These are phyloP conservation scores for Andrena chrysosceles DNA, from an alignment of 2,888 invertebrate genomes.

Conservation along the genomic window DNA sequence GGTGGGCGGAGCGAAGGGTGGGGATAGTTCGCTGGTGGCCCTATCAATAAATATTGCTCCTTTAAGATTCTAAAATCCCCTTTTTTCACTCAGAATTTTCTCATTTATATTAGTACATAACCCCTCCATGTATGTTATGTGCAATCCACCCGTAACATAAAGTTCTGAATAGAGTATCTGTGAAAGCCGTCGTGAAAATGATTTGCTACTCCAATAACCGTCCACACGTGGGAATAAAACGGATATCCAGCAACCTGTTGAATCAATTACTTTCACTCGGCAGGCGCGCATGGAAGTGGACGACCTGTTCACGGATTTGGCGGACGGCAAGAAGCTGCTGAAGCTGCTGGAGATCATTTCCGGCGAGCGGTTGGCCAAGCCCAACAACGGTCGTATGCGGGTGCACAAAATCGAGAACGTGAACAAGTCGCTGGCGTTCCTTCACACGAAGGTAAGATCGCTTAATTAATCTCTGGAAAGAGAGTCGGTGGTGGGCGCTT, in stretches of 20 bases:
- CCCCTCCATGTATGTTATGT: no score
- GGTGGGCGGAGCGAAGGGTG: no score
- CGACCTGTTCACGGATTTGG: slow-evolving; percentile 98
- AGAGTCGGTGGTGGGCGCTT: neutral
- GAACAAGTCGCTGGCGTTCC: slow-evolving; percentile 97
- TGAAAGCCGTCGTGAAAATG: neutral
- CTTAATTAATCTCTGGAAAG: slow-evolving; percentile 12
- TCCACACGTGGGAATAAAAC: slow-evolving; percentile 5
- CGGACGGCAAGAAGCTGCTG: slow-evolving; percentile 96
- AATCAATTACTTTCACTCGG: slow-evolving; percentile 30
- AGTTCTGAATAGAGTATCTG: neutral
- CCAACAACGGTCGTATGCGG: slow-evolving; percentile 97
- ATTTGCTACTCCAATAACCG: neutral
- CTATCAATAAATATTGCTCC: no score
- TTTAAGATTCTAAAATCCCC: no score
- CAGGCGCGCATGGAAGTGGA: slow-evolving; percentile 99
- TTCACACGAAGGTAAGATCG: slow-evolving; percentile 93
- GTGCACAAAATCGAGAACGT: slow-evolving; percentile 99
- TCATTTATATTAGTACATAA: no score
- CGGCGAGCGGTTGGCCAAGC: slow-evolving; percentile 98
- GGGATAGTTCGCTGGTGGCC: no score
- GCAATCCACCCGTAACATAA: no score
- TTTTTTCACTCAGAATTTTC: no score
- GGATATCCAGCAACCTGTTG: slow-evolving; percentile 1
- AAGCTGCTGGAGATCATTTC: slow-evolving; percentile 99